phyloP scores from a whole-genome alignment of 2,888 invertebrate species.

The Sesia apiformis region DNA sequence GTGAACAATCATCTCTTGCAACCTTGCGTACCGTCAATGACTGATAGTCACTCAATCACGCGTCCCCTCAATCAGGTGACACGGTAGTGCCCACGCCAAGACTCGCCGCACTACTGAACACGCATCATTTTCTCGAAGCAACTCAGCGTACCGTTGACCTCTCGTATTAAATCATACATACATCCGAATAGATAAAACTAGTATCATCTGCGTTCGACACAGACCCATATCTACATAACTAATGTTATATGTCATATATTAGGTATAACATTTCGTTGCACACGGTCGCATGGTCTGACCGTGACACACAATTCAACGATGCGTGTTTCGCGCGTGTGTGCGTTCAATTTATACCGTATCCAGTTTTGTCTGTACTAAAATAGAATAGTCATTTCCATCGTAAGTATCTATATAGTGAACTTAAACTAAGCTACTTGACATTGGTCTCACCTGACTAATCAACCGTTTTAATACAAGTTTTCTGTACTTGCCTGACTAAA shows the following conservation, averaged over 20 bases:
- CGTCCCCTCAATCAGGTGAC: too few species aligned
- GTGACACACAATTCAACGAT: constrained; percentile 18
- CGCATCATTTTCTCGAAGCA: too few species aligned
- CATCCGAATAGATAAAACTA: not conserved
- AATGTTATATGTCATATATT: not conserved
- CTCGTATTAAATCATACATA: too few species aligned
- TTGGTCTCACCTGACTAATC: not conserved
- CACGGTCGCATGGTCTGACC: constrained; percentile 11
- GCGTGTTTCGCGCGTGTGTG: constrained; percentile 12
- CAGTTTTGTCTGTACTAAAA: constrained; percentile 10
- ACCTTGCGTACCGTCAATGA: too few species aligned
- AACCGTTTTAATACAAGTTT: not conserved
- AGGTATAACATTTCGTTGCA: constrained; percentile 8
- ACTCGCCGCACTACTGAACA: too few species aligned
- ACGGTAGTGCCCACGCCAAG: too few species aligned
- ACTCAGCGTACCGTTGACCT: too few species aligned
- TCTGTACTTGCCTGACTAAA: too few species aligned
- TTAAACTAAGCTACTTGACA: not conserved
- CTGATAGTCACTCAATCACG: too few species aligned
- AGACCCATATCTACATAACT: constrained; percentile 2
- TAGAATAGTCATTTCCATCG: not conserved
- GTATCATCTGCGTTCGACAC: not conserved
- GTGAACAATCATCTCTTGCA: too few species aligned
- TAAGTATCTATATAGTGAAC: not conserved
- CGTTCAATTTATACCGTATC: constrained; percentile 7